Evolutionary conservation across 2,888 invertebrate species (phyloP).

Genomic region (Trichacis sp.): DNA sequence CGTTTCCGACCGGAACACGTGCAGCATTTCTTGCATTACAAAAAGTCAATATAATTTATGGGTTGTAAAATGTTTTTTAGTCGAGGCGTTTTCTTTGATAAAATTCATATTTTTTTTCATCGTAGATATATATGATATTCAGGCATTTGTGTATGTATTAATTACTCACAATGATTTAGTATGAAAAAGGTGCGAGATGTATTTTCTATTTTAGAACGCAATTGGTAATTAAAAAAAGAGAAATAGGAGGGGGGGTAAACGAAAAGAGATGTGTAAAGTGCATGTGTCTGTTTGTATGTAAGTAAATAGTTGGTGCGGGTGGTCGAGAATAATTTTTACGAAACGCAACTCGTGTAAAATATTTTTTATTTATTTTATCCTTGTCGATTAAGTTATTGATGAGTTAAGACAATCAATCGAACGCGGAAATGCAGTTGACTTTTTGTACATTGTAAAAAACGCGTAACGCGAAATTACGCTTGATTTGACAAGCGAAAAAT

Average conservation of each 20-base stretch:
- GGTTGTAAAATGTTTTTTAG: no score
- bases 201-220: slow-evolving; percentile 12
- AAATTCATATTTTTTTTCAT: no score
- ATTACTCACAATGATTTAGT: not conserved
- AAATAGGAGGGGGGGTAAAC: slow-evolving; percentile 7
- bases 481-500: no score
- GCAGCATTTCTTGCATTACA: slow-evolving; percentile 11
- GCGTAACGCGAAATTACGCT: not conserved
- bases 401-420: slow-evolving; percentile 7
- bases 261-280: slow-evolving; percentile 35
- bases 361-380: slow-evolving; percentile 46
- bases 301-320: slow-evolving; percentile 38
- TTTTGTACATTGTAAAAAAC: not conserved
- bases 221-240: slow-evolving; percentile 19
- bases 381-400: slow-evolving; percentile 16
- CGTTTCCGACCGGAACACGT: not conserved
- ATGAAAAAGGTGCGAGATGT: not conserved
- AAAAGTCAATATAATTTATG: slow-evolving; percentile 21
- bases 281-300: slow-evolving; percentile 23
- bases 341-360: slow-evolving; percentile 41
- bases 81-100: not conserved
- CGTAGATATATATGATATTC: not conserved
- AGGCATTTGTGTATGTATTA: not conserved
- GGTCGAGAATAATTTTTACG: slow-evolving; percentile 37
- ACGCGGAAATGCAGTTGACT: slow-evolving; percentile 1